Evolutionary conservation across 2,888 invertebrate genomes (phyloP).

Genomic region (Caenorhabditis parvicauda): DNA sequence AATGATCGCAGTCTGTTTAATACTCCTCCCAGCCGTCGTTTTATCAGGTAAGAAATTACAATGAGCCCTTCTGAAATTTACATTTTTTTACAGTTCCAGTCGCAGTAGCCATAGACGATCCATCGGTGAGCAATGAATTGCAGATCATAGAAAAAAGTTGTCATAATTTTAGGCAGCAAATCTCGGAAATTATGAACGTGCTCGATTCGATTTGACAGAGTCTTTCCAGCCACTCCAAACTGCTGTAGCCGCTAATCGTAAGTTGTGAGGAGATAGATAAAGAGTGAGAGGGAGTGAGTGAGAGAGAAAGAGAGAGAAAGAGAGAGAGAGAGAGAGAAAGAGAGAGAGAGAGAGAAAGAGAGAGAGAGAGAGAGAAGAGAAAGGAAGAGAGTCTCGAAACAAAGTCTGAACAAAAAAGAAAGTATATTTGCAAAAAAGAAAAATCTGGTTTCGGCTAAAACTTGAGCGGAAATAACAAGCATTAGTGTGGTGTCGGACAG

Average conservation of each 20-base stretch:
- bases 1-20: no score
- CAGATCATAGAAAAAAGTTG: neutral
- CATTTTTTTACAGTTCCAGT: slow-evolving; percentile 14
- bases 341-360: no score
- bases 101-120: slow-evolving; percentile 24
- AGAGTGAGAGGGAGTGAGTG: neutral
- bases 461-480: no score
- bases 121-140: slow-evolving; percentile 9
- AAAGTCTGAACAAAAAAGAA: no score
- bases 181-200: slow-evolving; percentile 37
- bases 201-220: slow-evolving; percentile 38
- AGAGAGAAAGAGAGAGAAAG: neutral
- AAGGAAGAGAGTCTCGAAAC: no score
- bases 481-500: no score
- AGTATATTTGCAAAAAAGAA: no score
- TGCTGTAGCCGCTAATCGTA: slow-evolving; percentile 34
- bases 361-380: no score
- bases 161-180: slow-evolving; percentile 29
- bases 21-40: slow-evolving; percentile 11
- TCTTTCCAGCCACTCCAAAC: slow-evolving; percentile 39
- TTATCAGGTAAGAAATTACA: slow-evolving; percentile 10
- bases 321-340: no score
- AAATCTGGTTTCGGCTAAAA: no score
- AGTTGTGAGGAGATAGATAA: slow-evolving; percentile 7
- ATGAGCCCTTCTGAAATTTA: no score